A percentile compares a stretch with the other conserved stretches of the same genome.
phyloP scores from a whole-genome alignment of 2,797 vertebrate species.

The Poecilia wingei region DNA sequence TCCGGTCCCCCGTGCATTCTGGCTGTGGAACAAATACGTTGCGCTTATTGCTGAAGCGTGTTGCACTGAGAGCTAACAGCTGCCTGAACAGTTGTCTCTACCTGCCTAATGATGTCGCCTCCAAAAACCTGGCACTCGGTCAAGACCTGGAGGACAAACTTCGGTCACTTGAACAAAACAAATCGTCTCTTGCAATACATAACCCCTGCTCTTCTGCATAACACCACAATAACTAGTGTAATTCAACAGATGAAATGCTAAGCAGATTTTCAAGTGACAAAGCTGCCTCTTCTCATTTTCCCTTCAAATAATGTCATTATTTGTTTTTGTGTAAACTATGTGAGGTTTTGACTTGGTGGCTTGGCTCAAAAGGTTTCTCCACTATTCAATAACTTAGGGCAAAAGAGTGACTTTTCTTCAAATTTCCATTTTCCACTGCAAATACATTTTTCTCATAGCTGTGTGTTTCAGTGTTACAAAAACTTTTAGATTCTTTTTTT shows the following conservation, averaged over 20 bases:
- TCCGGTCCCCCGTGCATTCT: background rate
- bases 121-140: conserved; percentile 60
- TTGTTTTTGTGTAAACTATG: background rate
- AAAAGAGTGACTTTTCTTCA: background rate
- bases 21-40: conserved; percentile 42
- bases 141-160: conserved; percentile 70
- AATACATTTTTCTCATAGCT: background rate
- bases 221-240: background rate
- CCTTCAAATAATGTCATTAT: background rate
- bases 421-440: background rate
- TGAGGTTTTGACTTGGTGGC: background rate
- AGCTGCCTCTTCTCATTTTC: conserved; percentile 53
- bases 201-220: background rate
- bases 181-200: conserved; percentile 26
- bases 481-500: background rate
- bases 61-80: conserved; percentile 61
- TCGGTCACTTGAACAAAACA: conserved; percentile 60
- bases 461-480: background rate
- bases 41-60: conserved; percentile 55
- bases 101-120: conserved; percentile 63
- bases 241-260: conserved; percentile 1
- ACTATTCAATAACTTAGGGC: background rate
- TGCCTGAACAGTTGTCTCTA: conserved; percentile 70
- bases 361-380: background rate
- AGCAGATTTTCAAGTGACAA: conserved; percentile 43